These are phyloP conservation scores for Girardinichthys multiradiatus DNA, from an alignment of 2,113 vertebrate species.

Conservation along the genomic window DNA sequence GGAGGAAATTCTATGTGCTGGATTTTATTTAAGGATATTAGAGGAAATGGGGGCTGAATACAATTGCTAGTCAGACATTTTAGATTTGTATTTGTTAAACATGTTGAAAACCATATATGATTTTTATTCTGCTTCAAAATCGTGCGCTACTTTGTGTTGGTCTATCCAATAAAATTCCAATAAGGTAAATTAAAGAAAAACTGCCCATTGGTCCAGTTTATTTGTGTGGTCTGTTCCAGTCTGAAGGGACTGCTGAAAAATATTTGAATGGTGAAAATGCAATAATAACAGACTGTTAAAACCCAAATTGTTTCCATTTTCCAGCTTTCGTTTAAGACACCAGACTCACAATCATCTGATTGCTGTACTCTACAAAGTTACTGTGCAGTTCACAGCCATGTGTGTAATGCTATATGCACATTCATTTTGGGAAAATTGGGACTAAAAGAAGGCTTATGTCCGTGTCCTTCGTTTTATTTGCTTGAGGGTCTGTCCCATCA, in stretches of 20 bases:
- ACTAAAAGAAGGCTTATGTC: slow-evolving; percentile 23
- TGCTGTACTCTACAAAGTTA: slow-evolving; percentile 27
- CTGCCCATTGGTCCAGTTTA: slow-evolving; percentile 13
- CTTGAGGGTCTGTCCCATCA: slow-evolving; percentile 14
- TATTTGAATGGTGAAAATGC: slow-evolving; percentile 60
- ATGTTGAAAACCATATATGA: too few species aligned
- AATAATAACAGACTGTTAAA: slow-evolving; percentile 52
- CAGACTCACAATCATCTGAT: slow-evolving; percentile 53
- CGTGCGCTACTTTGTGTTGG: neutral
- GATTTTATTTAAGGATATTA: neutral
- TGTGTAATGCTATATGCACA: slow-evolving; percentile 25
- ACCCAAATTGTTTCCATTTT: slow-evolving; percentile 65
- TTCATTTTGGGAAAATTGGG: neutral
- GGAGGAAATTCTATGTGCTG: neutral
- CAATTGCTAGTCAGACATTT: neutral
- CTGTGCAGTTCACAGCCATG: slow-evolving; percentile 18
- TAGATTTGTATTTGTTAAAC: neutral
- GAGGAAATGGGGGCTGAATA: neutral
- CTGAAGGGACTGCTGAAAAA: slow-evolving; percentile 48
- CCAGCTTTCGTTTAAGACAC: slow-evolving; percentile 55
- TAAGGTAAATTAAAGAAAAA: neutral
- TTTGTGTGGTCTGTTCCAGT: slow-evolving; percentile 21
- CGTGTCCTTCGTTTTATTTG: slow-evolving; percentile 10
- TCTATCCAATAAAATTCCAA: neutral
- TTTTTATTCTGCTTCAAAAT: too few species aligned